phyloP scores from a whole-genome alignment of 2,113 vertebrate species.

The Indicator indicator region DNA sequence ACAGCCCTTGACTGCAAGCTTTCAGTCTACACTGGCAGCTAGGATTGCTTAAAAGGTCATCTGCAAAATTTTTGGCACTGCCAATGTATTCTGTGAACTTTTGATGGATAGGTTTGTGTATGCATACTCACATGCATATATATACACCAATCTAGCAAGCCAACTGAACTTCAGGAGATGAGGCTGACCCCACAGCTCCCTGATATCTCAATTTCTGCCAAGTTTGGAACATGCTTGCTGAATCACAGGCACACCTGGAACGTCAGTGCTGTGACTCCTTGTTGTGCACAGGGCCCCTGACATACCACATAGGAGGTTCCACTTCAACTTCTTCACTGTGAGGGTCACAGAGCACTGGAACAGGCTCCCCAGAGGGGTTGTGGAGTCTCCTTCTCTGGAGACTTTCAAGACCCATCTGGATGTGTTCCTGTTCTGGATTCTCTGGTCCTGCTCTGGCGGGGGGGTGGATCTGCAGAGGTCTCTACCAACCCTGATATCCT shows the following conservation, averaged over 20 bases:
- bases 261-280: background rate
- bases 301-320: too few relatives aligned
- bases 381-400: too few relatives aligned
- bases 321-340: too few relatives aligned
- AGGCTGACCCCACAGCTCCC: background rate
- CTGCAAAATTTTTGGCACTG: background rate
- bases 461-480: too few relatives aligned
- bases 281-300: fast-evolving
- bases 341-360: too few relatives aligned
- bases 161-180: background rate
- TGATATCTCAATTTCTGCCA: background rate
- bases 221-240: background rate
- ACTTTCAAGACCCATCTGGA: too few relatives aligned
- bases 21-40: background rate
- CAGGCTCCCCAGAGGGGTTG: too few relatives aligned
- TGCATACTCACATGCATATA: background rate
- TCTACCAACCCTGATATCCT: too few relatives aligned
- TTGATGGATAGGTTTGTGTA: background rate
- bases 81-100: background rate
- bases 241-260: background rate
- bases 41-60: background rate
- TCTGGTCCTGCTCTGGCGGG: too few relatives aligned
- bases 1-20: background rate
- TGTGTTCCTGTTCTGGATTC: too few relatives aligned
- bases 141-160: background rate